phyloP scores from a whole-genome alignment of 2,113 vertebrate genomes.

The Puntigrus tetrazona region DNA sequence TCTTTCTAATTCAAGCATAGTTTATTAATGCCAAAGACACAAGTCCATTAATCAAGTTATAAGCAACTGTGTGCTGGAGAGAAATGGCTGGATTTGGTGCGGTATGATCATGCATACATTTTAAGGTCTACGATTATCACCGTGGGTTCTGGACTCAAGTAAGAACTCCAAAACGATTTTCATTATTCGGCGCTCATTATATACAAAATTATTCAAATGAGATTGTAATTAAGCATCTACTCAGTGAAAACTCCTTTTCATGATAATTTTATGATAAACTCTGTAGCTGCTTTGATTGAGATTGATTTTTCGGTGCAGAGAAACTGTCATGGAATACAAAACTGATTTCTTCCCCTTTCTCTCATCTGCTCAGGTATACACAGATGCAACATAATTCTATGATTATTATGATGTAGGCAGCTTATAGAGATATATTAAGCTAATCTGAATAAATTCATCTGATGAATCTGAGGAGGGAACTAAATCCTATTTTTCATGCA shows the following conservation, averaged over 20 bases:
- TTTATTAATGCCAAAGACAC: constrained; percentile 96
- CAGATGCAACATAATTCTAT: constrained; percentile 36
- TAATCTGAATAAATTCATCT: constrained; percentile 36
- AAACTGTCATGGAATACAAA: constrained; percentile 98
- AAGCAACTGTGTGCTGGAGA: constrained; percentile 83
- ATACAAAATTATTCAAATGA: constrained; percentile 99
- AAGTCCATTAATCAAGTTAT: constrained; percentile 97
- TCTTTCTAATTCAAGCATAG: constrained; percentile 93
- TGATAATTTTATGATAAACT: constrained; percentile 99
- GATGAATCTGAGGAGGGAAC: neutral
- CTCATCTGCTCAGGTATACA: constrained; percentile 41
- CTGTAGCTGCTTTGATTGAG: constrained; percentile 99
- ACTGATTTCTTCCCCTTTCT: constrained; percentile 70
- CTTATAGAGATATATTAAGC: constrained; percentile 38
- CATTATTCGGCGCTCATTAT: constrained; percentile 98
- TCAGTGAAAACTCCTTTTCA: constrained; percentile 99
- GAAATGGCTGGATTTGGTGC: constrained; percentile 78
- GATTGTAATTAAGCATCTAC: constrained; percentile 99
- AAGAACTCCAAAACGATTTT: constrained; percentile 99
- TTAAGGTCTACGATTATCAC: constrained; percentile 97
- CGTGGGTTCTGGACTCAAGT: constrained; percentile 93
- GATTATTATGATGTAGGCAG: constrained; percentile 18
- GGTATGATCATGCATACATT: constrained; percentile 91
- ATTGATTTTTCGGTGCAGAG: constrained; percentile 96
- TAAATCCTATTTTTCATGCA: constrained; percentile 28